phyloP scores from a whole-genome alignment of 2,113 vertebrate genomes.

The Sorex araneus region DNA sequence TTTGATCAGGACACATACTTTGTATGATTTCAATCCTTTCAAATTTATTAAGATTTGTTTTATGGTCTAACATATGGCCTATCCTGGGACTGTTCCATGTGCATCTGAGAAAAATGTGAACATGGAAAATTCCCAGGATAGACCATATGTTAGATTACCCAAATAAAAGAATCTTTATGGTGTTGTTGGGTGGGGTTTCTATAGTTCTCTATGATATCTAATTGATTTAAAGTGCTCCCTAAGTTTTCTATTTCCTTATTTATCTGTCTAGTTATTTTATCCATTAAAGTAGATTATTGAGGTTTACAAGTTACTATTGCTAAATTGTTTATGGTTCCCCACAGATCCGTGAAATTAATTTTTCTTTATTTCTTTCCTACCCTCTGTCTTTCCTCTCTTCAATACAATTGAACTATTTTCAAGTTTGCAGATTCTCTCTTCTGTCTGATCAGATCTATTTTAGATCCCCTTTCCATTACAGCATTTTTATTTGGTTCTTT shows the following conservation, averaged over 20 bases:
- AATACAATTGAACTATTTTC: neutral
- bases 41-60: constrained; percentile 45
- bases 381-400: neutral
- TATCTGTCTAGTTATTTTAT: constrained; percentile 9
- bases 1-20: constrained; percentile 19
- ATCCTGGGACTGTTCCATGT: constrained; percentile 7
- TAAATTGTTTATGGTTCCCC: neutral
- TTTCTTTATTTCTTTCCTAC: constrained; percentile 10
- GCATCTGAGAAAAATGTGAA: neutral
- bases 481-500: neutral
- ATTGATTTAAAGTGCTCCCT: neutral
- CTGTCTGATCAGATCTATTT: constrained; percentile 20
- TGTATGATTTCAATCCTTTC: neutral
- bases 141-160: too few relatives aligned
- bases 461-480: neutral
- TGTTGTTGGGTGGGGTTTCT: neutral
- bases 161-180: neutral
- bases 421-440: neutral
- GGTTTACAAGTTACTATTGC: constrained; percentile 5
- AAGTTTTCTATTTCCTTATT: constrained; percentile 8
- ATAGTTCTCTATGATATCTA: neutral
- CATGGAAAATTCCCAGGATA: too few relatives aligned
- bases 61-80: neutral
- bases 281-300: neutral
- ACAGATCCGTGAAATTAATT: neutral